Evolutionary conservation across 2,797 vertebrate species (phyloP), one percentile per base, ranked within the genome.

Genomic region (Ctenopoma multispine): DNA sequence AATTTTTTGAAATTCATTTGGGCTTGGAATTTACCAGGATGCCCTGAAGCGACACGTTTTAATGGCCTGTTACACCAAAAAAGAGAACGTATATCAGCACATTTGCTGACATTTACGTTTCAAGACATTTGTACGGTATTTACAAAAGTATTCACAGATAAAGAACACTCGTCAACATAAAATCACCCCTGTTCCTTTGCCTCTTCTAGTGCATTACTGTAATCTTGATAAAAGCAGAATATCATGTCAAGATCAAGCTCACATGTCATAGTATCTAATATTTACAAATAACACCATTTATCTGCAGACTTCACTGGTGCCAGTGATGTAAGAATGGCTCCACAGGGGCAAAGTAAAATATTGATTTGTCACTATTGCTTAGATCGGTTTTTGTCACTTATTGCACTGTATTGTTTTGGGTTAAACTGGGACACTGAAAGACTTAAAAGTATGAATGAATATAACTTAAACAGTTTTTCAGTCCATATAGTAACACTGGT

Each of bases 101-200:
- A 49, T 66, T 50, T 49, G 50, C 69, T 66, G 70, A 54, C 76
- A 79, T 83, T 78, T 83, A 79, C 62, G 59, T 80, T 84, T 77
- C 29, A 73, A 74, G 75, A 69, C 50, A 62, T 13, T 44, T 38
- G 46, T 34, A 49, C 40, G 4, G 53, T 69, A 58, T 80, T 82
- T 65, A 63, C 43, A 70, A 48, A 69, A 44, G 53, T 15, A 41
- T 41, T 40, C 5, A 72, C 6, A 62, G 54, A 73, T 27, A 47
- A 53, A 63, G 10, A 77, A 14, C 41, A 65, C 46, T 72, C 53
- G 34, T 78, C 53, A 54, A 63, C 27, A n/a, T 38, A 23, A 62
- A 56, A 47, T 72, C 57, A 66, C 41, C 48, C 36, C 3, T 56
- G 58, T 56, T 56, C 23, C 48, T 1, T 2, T 62, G n/a, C 8